Conservation (phyloP, 2,797 vertebrate genomes). For the Todus mexicanus region DNA sequence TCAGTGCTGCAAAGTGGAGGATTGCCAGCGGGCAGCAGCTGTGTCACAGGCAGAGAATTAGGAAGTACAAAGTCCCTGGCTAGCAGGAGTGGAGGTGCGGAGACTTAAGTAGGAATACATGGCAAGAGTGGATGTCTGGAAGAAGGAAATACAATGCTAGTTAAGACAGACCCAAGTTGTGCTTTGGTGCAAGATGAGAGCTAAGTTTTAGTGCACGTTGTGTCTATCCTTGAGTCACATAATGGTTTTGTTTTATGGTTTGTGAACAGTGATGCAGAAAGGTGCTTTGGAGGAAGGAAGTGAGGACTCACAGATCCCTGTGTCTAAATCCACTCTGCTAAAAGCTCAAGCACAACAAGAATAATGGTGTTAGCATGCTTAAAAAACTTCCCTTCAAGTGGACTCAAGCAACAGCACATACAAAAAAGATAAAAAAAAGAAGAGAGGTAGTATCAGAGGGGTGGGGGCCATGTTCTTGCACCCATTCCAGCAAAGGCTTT, state of each 20-base stretch:
- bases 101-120: not conserved
- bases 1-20: not conserved
- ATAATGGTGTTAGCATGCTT: not conserved
- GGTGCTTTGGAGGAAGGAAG: not conserved
- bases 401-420: not conserved
- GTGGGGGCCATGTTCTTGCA: not conserved
- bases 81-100: not conserved
- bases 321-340: not conserved
- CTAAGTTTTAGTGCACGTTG: not conserved
- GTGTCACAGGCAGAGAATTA: not conserved
- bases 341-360: not conserved
- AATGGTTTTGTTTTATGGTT: not conserved
- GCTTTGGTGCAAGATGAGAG: not conserved
- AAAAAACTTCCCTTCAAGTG: not conserved
- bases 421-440: not conserved
- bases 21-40: not conserved
- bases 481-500: not conserved
- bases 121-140: not conserved
- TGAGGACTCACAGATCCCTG: not conserved
- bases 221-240: not conserved
- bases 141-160: not conserved
- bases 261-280: not conserved
- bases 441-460: not conserved
- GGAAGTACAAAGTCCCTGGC: not conserved
- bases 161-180: not conserved